Evolutionary conservation across 2,113 vertebrate species (phyloP).

Genomic region (Grallaria varia): DNA sequence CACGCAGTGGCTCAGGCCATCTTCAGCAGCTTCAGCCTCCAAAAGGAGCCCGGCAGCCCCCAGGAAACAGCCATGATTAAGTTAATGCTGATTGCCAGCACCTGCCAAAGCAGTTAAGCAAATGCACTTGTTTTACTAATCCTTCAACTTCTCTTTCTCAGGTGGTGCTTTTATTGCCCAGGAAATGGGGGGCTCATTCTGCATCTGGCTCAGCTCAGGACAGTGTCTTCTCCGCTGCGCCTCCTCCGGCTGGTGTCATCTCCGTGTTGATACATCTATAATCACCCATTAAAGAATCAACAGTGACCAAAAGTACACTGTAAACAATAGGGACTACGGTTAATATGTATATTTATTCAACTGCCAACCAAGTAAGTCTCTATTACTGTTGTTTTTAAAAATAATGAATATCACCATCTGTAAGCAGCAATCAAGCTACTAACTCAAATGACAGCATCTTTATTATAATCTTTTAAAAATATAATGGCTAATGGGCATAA

Average conservation of each 20-base stretch:
- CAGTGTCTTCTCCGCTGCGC: rapidly evolving
- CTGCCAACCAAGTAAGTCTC: rapidly evolving
- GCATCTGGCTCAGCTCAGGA: not conserved
- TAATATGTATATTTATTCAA: not conserved
- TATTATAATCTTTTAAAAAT: not conserved
- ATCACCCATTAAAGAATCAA: rapidly evolving
- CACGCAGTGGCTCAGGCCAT: rapidly evolving
- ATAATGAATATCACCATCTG: not conserved
- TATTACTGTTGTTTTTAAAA: not conserved
- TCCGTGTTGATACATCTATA: not conserved
- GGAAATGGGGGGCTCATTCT: not conserved
- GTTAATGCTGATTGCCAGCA: not conserved
- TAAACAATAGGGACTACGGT: not conserved
- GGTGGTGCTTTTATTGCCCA: not conserved
- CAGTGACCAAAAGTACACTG: not conserved
- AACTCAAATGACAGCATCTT: not conserved
- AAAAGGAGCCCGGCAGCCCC: not conserved
- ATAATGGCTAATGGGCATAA: not conserved
- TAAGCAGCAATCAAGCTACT: not conserved
- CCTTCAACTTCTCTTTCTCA: not conserved
- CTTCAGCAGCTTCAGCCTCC: not conserved
- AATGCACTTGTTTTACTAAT: not conserved
- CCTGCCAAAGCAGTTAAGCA: not conserved
- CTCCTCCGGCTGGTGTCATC: not conserved
- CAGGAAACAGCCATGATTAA: not conserved